Percentiles rank a stretch among this genome's conserved stretches.
Conservation (phyloP, 2,888 invertebrate genomes). For the Pterostichus niger region DNA sequence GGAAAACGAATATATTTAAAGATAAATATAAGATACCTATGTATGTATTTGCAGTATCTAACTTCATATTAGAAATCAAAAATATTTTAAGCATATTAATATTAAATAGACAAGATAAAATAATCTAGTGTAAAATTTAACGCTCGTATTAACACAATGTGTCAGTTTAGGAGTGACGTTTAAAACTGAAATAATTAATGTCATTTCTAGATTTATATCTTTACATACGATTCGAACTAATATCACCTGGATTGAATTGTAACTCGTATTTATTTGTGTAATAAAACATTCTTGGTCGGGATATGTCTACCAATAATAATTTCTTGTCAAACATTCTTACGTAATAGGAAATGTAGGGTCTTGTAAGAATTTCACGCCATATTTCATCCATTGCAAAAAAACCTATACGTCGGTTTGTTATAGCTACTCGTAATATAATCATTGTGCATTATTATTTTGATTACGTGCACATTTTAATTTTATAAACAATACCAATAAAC, state of each 20-base stretch:
- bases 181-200: constrained; percentile 24
- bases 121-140: neutral
- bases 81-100: neutral
- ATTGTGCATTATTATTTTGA: too few species aligned
- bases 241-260: constrained; percentile 6
- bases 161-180: neutral
- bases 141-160: neutral
- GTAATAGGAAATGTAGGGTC: neutral
- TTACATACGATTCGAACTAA: neutral
- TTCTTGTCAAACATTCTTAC: constrained; percentile 35
- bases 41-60: neutral
- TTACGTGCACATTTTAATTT: too few species aligned
- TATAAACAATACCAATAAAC: too few species aligned
- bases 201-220: constrained; percentile 28
- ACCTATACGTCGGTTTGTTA: too few species aligned
- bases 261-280: constrained; percentile 9
- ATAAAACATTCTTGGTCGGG: constrained; percentile 2
- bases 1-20: too few species aligned
- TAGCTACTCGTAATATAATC: too few species aligned
- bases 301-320: constrained; percentile 25
- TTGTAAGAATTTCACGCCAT: too few species aligned
- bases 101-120: neutral
- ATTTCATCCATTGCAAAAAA: too few species aligned
- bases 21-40: too few species aligned
- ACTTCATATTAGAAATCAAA: neutral